These are phyloP conservation scores for Sorex araneus DNA, from an alignment of 2,113 vertebrate genomes.

Conservation along the genomic window DNA sequence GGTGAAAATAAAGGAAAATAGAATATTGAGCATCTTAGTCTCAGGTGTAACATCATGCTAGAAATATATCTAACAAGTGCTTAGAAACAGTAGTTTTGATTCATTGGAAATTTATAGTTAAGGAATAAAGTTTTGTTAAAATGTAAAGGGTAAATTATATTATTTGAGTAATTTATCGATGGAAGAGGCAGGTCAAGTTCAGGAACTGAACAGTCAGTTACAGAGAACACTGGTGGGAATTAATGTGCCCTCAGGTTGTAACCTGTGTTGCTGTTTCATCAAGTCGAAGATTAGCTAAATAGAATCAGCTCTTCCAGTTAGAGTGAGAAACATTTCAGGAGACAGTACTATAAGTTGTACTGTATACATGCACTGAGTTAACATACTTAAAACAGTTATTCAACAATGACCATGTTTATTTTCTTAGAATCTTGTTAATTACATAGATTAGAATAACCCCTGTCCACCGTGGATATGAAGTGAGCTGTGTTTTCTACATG, in stretches of 20 bases:
- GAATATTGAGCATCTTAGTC: fast-evolving
- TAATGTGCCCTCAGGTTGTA: neutral
- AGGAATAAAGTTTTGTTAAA: neutral
- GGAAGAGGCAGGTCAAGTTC: neutral
- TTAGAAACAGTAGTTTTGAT: neutral
- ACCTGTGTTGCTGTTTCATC: neutral
- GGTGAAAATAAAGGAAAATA: neutral
- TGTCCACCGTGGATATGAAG: neutral
- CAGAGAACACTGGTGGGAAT: neutral
- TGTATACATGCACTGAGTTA: neutral
- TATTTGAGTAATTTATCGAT: slow-evolving; percentile 5
- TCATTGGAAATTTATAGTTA: neutral
- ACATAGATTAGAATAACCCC: neutral
- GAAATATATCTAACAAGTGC: neutral
- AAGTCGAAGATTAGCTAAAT: neutral
- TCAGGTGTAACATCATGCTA: neutral
- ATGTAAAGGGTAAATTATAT: neutral
- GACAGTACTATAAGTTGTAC: neutral
- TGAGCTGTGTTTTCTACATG: neutral
- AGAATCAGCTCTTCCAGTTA: neutral
- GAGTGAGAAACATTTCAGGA: neutral
- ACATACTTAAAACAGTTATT: neutral
- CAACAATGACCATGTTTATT: neutral
- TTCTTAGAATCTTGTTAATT: neutral
- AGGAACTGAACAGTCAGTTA: slow-evolving; percentile 4